Evolutionary conservation across 2,113 vertebrate genomes (phyloP), one percentile per base, ranked within the genome.

Genomic region (Mixornis gularis): DNA sequence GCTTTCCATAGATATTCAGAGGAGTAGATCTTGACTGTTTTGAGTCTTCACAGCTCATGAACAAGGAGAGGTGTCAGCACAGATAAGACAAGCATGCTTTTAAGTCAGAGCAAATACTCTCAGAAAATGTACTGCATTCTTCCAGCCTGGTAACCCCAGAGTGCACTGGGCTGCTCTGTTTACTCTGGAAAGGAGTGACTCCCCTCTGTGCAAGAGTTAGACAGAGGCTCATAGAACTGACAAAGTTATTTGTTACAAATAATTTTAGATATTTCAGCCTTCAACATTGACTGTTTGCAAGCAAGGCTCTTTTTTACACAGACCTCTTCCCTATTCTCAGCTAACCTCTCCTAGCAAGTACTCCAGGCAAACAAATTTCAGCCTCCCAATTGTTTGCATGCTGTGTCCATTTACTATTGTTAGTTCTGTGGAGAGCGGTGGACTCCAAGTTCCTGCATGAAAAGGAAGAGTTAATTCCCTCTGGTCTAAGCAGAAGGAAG

Each of bases 41-140:
- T 26, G 69, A 52, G n/a, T 13, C 60, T 81, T 81, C 49, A 15
- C 70, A 91, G 86, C 86, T 84, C 55, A 12, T 44, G 90, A 88
- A 59, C 0, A 3, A 36, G 26, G 34, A 89, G 74, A 85, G n/a
- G 73, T 76, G 79, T 69, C 53, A 93, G 78, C 32, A 13, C 38
- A 87, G 95, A 79, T 86, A 84, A 95, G 85, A 65, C 32, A 79
- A 76, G 86, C 32, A 5, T 24, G 71, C 79, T 88, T 86, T 93
- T 76, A 87, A 91, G 46, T 65, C 24, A 53, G 58, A 92, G 69
- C 41, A 95, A 84, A 81, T 44, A 69, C 25, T 60, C 20, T 26
- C 14, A 63, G 85, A 90, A 92, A 70, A 59, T 2, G 1, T 24
- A 16, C 18, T 38, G 26, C 34, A 19, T 93, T 86, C 65, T 49